Conservation (phyloP, 2,113 vertebrate species). For the Paradisaea rubra region DNA sequence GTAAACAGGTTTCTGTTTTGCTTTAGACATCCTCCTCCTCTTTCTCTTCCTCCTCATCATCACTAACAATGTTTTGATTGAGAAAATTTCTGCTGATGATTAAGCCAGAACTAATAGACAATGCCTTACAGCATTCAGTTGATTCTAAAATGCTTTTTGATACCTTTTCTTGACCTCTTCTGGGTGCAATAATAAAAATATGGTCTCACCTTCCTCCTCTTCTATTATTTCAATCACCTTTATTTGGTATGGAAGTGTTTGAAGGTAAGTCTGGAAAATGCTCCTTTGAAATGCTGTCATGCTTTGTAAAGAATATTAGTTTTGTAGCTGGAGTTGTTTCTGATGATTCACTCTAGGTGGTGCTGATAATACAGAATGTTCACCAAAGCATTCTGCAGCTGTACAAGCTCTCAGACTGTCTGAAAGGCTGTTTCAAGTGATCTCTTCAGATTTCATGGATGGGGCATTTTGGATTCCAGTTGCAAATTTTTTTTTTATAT, state of each 20-base stretch:
- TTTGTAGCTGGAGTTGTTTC: background rate
- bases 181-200: background rate
- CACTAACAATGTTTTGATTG: background rate
- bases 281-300: background rate
- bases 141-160: background rate
- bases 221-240: background rate
- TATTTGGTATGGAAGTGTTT: background rate
- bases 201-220: background rate
- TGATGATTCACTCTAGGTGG: slow-evolving; percentile 44
- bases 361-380: background rate
- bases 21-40: background rate
- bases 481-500: background rate
- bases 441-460: background rate
- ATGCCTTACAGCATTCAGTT: background rate
- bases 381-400: background rate
- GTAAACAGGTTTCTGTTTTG: background rate
- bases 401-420: background rate
- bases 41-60: background rate
- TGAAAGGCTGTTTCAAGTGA: background rate
- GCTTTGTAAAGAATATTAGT: background rate
- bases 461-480: background rate
- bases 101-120: background rate
- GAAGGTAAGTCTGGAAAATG: background rate
- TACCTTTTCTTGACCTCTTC: background rate
- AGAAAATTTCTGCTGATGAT: background rate